A percentile compares a stretch with the other conserved stretches of the same genome.
phyloP scores from a whole-genome alignment of 37 sponge, comb jelly and placozoan species.

The Chondrilla cf. caribensis region DNA sequence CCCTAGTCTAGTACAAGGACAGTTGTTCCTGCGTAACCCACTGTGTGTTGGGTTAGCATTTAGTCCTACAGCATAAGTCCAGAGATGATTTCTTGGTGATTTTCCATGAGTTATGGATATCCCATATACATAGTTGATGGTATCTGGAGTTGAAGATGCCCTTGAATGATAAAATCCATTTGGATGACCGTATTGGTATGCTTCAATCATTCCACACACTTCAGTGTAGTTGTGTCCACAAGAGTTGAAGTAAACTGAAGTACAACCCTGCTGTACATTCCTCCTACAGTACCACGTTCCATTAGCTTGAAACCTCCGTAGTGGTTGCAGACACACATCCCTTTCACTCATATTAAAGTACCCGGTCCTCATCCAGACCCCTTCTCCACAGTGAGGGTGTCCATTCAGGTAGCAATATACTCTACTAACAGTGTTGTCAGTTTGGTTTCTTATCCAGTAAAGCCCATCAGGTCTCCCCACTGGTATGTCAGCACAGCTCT shows the following conservation, averaged over 20 bases:
- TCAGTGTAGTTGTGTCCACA: neutral
- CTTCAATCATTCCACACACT: conserved; percentile 19
- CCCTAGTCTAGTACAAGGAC: neutral
- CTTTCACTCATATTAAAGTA: conserved; percentile 1
- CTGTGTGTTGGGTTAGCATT: conserved; percentile 2
- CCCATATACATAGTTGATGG: neutral
- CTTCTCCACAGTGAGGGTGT: conserved; percentile 20
- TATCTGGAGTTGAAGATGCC: neutral
- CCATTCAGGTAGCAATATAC: conserved; percentile 20
- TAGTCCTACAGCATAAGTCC: conserved; percentile 15
- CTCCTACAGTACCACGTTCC: neutral
- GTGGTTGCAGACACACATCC: neutral
- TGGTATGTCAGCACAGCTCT: conserved; percentile 14
- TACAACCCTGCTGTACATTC: neutral
- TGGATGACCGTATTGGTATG: conserved; percentile 1
- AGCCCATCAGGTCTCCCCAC: neutral
- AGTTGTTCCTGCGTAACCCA: neutral
- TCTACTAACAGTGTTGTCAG: neutral
- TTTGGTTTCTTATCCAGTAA: neutral
- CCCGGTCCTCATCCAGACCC: conserved; percentile 24
- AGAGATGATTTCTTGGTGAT: neutral
- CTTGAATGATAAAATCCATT: neutral
- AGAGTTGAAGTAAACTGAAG: conserved; percentile 14
- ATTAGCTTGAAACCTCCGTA: neutral
- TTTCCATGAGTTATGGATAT: conserved; percentile 5